phyloP scores from a whole-genome alignment of 2,113 vertebrate genomes.

The Oostethus manadensis region DNA sequence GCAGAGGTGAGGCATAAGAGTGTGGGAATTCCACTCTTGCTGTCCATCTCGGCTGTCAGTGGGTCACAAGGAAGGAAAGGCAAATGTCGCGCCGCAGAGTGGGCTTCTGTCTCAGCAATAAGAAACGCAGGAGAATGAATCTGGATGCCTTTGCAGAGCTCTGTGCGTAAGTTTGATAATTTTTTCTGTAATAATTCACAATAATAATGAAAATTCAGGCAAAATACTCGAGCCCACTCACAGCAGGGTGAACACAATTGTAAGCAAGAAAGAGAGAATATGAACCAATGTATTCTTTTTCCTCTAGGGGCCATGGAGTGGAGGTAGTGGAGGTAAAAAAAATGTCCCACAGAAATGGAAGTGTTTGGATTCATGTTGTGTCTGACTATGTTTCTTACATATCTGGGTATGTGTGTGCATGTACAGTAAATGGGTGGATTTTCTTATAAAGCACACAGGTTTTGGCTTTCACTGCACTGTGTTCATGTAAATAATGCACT shows the following conservation, averaged over 20 bases:
- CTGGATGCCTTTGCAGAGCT: slow-evolving; percentile 62
- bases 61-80: neutral
- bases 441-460: neutral
- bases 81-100: slow-evolving; percentile 65
- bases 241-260: neutral
- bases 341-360: neutral
- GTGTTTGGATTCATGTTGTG: neutral
- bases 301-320: slow-evolving; percentile 61
- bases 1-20: neutral
- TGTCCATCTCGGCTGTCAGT: neutral
- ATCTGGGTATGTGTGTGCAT: neutral
- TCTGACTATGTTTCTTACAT: neutral
- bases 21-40: neutral
- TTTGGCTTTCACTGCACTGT: too few species aligned
- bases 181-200: neutral
- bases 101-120: slow-evolving; percentile 71
- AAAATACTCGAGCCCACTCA: neutral
- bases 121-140: slow-evolving; percentile 70
- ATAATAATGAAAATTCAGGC: too few species aligned
- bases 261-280: neutral
- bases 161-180: slow-evolving; percentile 62
- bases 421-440: neutral
- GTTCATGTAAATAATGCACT: neutral
- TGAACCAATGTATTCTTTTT: neutral
- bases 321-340: slow-evolving; percentile 69